These are phyloP conservation scores for Caenorhabditis afra DNA, from an alignment of 2,888 invertebrate genomes.

Conservation along the genomic window DNA sequence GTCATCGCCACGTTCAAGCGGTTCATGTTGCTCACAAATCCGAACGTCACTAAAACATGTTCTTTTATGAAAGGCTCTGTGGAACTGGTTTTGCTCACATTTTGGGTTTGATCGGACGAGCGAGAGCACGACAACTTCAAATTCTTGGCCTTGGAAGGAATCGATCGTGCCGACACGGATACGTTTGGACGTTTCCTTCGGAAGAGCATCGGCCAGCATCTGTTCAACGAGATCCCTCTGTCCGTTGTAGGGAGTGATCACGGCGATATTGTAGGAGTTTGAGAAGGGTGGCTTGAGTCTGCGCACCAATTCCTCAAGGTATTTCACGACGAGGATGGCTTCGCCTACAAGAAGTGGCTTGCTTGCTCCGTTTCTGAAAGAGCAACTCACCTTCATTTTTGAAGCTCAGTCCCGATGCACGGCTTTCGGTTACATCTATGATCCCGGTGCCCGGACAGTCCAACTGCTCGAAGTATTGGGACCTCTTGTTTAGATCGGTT, in stretches of 20 bases:
- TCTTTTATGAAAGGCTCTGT: too few species aligned
- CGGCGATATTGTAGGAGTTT: background rate
- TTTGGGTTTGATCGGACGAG: constrained; percentile 31
- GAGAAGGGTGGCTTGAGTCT: background rate
- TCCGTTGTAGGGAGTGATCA: constrained; percentile 41
- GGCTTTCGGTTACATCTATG: too few species aligned
- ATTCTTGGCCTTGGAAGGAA: constrained; percentile 48
- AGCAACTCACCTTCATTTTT: background rate
- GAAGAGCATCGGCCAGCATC: background rate
- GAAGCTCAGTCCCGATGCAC: background rate
- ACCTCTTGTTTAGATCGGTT: background rate
- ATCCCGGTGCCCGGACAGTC: too few species aligned
- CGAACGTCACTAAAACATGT: constrained; percentile 26
- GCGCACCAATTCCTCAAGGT: background rate
- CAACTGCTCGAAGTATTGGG: background rate
- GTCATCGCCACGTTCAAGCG: constrained; percentile 52
- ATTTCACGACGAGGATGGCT: constrained; percentile 12
- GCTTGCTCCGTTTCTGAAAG: too few species aligned
- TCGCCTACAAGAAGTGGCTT: constrained; percentile 14
- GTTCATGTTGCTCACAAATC: constrained; percentile 24
- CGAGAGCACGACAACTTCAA: constrained; percentile 28
- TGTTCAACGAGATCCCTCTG: constrained; percentile 9
- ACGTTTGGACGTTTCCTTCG: background rate
- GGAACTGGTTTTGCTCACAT: constrained; percentile 5
- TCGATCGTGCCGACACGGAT: constrained; percentile 22